phyloP scores from a whole-genome alignment of 2,888 invertebrate species.

The Phaonia tiefii region DNA sequence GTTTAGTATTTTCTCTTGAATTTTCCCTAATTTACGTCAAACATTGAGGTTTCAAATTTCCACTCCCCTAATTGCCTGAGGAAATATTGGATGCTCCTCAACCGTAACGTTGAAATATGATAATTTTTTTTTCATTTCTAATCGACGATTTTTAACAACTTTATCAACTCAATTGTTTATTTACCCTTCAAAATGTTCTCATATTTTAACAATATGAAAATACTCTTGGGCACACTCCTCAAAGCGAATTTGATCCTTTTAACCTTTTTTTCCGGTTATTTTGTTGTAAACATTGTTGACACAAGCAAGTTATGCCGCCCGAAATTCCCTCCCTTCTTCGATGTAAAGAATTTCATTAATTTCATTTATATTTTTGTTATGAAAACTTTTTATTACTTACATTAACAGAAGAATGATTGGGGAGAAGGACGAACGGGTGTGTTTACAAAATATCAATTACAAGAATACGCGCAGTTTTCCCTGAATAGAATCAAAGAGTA shows the following conservation, averaged over 20 bases:
- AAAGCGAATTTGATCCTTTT: constrained; percentile 17
- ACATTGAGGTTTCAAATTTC: too few relatives aligned
- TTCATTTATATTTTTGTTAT: constrained; percentile 18
- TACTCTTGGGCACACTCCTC: neutral
- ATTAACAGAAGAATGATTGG: neutral
- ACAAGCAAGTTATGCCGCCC: neutral
- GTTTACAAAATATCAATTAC: constrained; percentile 40
- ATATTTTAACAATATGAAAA: neutral
- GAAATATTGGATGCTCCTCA: neutral
- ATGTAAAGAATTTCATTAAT: constrained; percentile 22
- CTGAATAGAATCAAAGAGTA: too few relatives aligned
- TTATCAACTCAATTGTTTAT: constrained; percentile 27
- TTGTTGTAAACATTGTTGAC: neutral
- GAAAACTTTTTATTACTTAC: constrained; percentile 33
- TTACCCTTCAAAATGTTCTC: constrained; percentile 21
- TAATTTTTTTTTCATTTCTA: neutral
- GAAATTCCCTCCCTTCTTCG: neutral
- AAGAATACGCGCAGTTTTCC: neutral
- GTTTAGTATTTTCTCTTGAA: too few relatives aligned
- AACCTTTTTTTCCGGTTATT: neutral
- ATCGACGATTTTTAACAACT: neutral
- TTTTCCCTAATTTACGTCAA: too few relatives aligned
- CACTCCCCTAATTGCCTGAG: too few relatives aligned
- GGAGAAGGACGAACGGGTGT: neutral
- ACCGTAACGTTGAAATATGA: neutral